Evolutionary conservation across 2,888 invertebrate species (phyloP).

Genomic region (Lapara coniferarum): DNA sequence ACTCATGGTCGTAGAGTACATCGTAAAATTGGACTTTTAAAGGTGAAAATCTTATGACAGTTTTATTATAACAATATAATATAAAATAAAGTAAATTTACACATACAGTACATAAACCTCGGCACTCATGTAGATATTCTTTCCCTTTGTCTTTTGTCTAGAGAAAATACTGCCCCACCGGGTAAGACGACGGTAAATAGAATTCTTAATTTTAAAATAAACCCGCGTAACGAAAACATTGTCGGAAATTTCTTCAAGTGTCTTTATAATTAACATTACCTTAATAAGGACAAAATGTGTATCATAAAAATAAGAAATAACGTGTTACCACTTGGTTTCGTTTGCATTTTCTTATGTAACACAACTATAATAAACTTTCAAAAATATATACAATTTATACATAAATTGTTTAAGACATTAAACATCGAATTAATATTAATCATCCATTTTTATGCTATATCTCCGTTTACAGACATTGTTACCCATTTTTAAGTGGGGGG

Average conservation of each 20-base stretch:
- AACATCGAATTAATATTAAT: neutral
- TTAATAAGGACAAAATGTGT: too few relatives aligned
- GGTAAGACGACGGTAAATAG: too few relatives aligned
- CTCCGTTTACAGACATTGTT: neutral
- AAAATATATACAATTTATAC: slow-evolving; percentile 14
- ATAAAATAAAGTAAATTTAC: neutral
- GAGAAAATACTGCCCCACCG: too few relatives aligned
- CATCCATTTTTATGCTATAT: neutral
- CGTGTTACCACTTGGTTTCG: neutral
- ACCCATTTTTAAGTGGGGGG: neutral
- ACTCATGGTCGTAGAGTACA: neutral
- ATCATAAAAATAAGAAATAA: neutral
- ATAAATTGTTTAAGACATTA: neutral
- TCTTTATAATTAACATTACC: neutral
- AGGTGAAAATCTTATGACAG: neutral
- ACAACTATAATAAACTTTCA: slow-evolving; percentile 3
- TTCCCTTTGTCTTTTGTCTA: too few relatives aligned
- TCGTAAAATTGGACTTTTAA: neutral
- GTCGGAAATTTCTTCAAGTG: neutral
- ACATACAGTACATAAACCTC: neutral
- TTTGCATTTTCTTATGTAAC: neutral
- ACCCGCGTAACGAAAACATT: too few relatives aligned
- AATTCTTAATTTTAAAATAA: too few relatives aligned
- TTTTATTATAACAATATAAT: neutral
- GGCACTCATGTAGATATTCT: neutral